These are phyloP conservation scores for Orchesella flavescens DNA, from an alignment of 2,888 invertebrate genomes.

Conservation along the genomic window DNA sequence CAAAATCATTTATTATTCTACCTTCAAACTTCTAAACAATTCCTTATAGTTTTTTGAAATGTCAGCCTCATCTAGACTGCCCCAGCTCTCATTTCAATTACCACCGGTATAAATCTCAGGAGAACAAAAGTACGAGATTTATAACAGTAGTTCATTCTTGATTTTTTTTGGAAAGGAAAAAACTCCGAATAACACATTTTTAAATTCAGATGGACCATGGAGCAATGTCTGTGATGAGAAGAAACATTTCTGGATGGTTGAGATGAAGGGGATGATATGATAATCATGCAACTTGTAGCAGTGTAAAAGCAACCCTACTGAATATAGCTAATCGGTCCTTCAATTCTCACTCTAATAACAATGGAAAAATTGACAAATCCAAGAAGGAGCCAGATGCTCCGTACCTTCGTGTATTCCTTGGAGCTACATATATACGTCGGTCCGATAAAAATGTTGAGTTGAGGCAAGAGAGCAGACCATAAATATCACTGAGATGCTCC, in stretches of 20 bases:
- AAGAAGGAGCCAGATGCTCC: background rate
- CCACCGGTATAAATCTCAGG: conserved; percentile 12
- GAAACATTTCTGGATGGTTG: background rate
- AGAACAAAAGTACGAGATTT: no score
- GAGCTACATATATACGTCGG: background rate
- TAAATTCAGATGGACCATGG: background rate
- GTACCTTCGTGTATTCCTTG: background rate
- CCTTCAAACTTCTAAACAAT: background rate
- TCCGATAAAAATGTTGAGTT: background rate
- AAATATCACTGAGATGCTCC: background rate
- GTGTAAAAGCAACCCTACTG: background rate
- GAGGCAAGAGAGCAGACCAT: background rate
- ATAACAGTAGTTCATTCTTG: no score
- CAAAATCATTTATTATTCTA: conserved; percentile 15
- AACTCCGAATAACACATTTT: background rate
- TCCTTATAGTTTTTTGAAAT: background rate
- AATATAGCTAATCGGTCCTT: no score
- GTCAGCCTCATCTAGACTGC: background rate
- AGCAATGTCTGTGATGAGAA: background rate
- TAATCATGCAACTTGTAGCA: conserved; percentile 3
- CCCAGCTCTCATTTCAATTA: conserved; percentile 15
- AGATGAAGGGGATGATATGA: background rate
- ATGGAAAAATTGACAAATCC: conserved; percentile 8
- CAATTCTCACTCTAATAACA: background rate
- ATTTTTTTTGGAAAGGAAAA: background rate